Evolutionary conservation across 2,888 invertebrate genomes (phyloP).

Genomic region (Cylindroiulus punctatus): DNA sequence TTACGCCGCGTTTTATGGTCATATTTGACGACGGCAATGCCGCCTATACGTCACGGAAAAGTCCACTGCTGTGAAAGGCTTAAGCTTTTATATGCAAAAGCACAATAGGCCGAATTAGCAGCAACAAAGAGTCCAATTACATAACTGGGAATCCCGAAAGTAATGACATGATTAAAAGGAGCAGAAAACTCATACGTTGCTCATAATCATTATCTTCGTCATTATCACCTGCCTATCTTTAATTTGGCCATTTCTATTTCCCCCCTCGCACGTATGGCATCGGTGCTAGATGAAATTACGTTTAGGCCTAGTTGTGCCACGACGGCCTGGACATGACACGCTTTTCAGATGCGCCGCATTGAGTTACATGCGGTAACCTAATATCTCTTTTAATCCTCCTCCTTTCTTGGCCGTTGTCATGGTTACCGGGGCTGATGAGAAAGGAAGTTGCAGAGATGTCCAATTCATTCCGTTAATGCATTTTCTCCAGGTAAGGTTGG

Average conservation of each 20-base stretch:
- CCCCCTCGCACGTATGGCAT: background rate
- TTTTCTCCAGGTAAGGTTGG: constrained; percentile 43
- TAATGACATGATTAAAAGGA: constrained; percentile 35
- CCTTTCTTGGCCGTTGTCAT: constrained; percentile 7
- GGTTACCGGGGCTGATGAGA: constrained; percentile 14
- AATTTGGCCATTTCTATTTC: constrained; percentile 33
- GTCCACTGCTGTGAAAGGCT: background rate
- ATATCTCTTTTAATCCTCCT: constrained; percentile 43
- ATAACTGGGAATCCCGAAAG: constrained; percentile 37
- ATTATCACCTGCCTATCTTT: constrained; percentile 47
- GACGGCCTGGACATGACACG: background rate
- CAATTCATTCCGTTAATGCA: constrained; percentile 43
- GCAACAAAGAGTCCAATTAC: constrained; percentile 45
- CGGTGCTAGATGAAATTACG: constrained; percentile 30
- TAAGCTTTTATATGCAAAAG: background rate
- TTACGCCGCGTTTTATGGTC: background rate
- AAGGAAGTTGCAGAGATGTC: constrained; percentile 47
- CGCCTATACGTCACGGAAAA: background rate
- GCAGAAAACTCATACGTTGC: constrained; percentile 43
- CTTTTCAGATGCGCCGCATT: background rate
- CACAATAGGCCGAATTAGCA: constrained; percentile 26
- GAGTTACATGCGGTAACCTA: constrained; percentile 40
- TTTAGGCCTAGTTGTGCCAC: background rate
- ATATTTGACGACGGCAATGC: background rate
- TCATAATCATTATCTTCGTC: constrained; percentile 43